A percentile compares a stretch with the other conserved stretches of the same genome.
These are phyloP conservation scores for Phalacrocorax pelagicus DNA, from an alignment of 2,113 vertebrate genomes.

Conservation along the genomic window DNA sequence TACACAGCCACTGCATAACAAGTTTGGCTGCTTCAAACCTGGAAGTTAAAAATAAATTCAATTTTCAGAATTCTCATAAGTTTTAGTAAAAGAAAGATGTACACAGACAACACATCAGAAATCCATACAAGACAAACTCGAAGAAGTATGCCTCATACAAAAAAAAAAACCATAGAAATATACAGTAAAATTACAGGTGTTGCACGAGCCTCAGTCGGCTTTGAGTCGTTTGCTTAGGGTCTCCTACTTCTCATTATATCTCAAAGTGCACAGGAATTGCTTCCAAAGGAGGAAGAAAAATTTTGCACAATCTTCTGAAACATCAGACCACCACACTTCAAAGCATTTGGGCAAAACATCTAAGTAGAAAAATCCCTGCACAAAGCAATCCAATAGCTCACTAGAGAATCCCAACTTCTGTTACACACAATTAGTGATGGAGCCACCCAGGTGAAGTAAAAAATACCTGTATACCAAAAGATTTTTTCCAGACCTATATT, in stretches of 20 bases:
- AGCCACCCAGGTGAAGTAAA: neutral
- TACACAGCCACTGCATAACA: conserved; percentile 99
- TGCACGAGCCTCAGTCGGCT: neutral
- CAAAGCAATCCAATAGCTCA: neutral
- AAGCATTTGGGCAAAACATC: neutral
- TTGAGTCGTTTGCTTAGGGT: neutral
- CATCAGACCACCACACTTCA: neutral
- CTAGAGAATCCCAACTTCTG: neutral
- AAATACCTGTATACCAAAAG: neutral
- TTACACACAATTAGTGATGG: neutral
- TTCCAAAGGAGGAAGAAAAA: neutral
- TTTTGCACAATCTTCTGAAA: neutral
- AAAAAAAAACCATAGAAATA: neutral
- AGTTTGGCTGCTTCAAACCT: conserved; percentile 99
- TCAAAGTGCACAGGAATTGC: neutral
- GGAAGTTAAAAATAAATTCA: conserved; percentile 8
- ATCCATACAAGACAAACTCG: neutral
- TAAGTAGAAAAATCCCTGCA: neutral
- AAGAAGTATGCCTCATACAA: neutral
- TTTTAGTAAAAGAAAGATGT: neutral
- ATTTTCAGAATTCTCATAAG: neutral
- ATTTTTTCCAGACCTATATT: neutral
- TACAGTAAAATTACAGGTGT: neutral
- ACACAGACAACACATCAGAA: neutral
- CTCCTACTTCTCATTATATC: neutral